A percentile compares a stretch with the other conserved stretches of the same genome.
These are phyloP conservation scores for Eubasilissa regina DNA, from an alignment of 1,140 invertebrate species.

Conservation along the genomic window DNA sequence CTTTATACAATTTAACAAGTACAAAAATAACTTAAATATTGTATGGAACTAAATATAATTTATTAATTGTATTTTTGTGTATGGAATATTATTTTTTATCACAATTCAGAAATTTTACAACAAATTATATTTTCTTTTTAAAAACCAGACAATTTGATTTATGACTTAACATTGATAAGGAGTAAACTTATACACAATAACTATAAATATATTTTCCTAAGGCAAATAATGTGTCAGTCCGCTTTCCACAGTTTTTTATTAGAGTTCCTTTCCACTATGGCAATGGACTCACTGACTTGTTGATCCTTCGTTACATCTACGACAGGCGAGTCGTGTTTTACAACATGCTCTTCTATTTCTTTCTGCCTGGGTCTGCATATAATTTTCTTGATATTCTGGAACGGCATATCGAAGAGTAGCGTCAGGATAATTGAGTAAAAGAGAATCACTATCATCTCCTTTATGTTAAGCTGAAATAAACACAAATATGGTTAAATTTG, in stretches of 20 bases:
- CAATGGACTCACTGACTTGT: constrained; percentile 7
- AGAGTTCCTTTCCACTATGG: constrained; percentile 31
- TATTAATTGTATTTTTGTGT: too few species aligned
- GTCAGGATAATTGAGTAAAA: constrained; percentile 67
- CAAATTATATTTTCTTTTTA: too few species aligned
- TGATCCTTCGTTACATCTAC: background rate
- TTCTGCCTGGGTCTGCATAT: constrained; percentile 25
- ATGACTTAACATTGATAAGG: too few species aligned
- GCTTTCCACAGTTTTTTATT: constrained; percentile 43
- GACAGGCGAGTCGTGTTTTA: constrained; percentile 21
- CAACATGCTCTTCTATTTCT: background rate
- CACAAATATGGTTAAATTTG: background rate
- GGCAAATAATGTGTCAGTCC: constrained; percentile 19
- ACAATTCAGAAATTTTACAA: too few species aligned
- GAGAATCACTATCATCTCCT: constrained; percentile 69
- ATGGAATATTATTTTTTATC: too few species aligned
- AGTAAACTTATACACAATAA: too few species aligned
- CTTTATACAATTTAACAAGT: too few species aligned
- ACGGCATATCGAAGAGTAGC: constrained; percentile 71
- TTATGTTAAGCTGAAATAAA: constrained; percentile 70
- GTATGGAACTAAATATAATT: too few species aligned
- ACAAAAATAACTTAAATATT: too few species aligned
- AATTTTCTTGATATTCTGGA: constrained; percentile 70
- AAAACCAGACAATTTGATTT: too few species aligned
- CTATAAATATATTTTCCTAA: background rate